Evolutionary conservation across 2,888 invertebrate species (phyloP).

Genomic region (Omphaloscelis lunosa): DNA sequence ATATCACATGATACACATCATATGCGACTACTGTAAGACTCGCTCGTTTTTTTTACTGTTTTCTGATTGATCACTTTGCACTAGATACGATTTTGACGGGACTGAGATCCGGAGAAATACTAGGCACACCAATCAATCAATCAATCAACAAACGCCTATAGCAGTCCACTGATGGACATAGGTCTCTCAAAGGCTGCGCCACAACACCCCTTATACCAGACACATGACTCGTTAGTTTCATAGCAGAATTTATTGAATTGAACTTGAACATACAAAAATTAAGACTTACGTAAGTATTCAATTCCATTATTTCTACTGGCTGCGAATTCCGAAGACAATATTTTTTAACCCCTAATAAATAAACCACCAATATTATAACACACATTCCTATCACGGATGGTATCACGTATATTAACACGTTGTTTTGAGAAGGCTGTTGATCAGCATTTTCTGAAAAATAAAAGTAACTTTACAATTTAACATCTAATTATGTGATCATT

Average conservation of each 20-base stretch:
- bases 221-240: neutral
- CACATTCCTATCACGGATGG: neutral
- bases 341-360: neutral
- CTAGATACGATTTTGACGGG: too few species aligned
- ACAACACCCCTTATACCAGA: neutral
- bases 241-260: too few species aligned
- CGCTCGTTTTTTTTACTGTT: too few species aligned
- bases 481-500: too few species aligned
- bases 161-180: neutral
- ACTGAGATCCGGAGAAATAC: too few species aligned
- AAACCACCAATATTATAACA: neutral
- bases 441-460: neutral
- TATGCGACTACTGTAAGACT: too few species aligned
- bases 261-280: neutral
- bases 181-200: neutral
- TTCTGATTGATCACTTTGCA: too few species aligned
- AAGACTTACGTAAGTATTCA: constrained; percentile 7
- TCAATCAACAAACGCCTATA: neutral
- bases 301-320: neutral
- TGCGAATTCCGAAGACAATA: neutral
- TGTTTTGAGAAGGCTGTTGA: neutral
- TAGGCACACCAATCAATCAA: too few species aligned
- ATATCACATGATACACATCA: too few species aligned
- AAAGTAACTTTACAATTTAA: neutral
- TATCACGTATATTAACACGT: neutral